Base-by-base conservation (phyloP, 2,888 invertebrate genomes). In the Xestia c-nigrum region DNA sequence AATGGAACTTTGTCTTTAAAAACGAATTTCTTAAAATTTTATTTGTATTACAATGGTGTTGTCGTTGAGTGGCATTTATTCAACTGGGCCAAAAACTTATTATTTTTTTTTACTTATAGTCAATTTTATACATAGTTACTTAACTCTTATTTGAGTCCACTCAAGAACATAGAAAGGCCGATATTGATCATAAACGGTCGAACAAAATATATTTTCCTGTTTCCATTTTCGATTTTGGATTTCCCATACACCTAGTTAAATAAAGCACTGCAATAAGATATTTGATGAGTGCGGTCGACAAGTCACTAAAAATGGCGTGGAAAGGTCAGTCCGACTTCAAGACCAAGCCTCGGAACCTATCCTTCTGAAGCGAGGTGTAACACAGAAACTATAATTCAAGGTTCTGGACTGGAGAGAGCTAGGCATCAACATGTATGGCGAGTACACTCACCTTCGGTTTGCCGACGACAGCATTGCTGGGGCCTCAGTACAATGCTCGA, bases 1-100 rank as follows among this genome's bases (percentile, higher is more conserved):
- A 85, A 81, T 84, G 81, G 88, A 86, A 86, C 84, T 83, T 81
- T 84, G 74, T 76, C 66, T 74, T 78, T 78, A 81, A 57, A 46
- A 80, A 81, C 75, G 78, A 86, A 80, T 76, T 81, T 46, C 24
- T 72, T 76, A 86, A 79, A 43, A 76, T 73, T 70, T 68, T 77
- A 74, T 59, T 57, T 65, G 66, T 14, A 68, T 74, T 72, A 72
- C n/a, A 73, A 57, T 24, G 57, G 71, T 71, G 12, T 71, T 68
- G 38, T 72, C 19, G 57, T 66, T 9, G 43, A 81, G 43, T 75
- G 57, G 55, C 55, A 14, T 55, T 55, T 65, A 68, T 40, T 46
- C 61, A 61, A 70, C 40, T 59, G 31, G 5, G 21, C 21, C 38
- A 3, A 12, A 10, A 31, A 31, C 31, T 31, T 31, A 31, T 31